Evolutionary conservation across 1,140 invertebrate genomes (phyloP).

Genomic region (Catajapyx aquilonaris): DNA sequence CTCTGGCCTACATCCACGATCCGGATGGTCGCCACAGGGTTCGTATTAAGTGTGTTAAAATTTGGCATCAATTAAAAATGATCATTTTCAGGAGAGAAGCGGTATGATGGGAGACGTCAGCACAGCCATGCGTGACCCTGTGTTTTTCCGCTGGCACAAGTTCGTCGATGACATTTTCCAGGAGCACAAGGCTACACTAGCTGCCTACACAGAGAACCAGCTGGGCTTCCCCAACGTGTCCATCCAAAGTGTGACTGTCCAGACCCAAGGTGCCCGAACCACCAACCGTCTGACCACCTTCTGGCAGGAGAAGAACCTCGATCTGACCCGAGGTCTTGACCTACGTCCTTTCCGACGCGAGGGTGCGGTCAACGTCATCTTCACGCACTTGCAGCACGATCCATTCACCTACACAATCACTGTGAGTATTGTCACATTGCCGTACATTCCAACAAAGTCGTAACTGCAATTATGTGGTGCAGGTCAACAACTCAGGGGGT

Average conservation of each 20-base stretch:
- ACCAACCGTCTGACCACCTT: too few species aligned
- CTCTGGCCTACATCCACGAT: slow-evolving; percentile 45
- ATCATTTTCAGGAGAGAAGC: slow-evolving; percentile 11
- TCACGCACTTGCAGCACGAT: slow-evolving; percentile 52
- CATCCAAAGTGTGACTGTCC: too few species aligned
- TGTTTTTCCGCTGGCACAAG: slow-evolving; percentile 16
- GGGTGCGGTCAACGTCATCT: slow-evolving; percentile 39
- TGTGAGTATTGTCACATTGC: too few species aligned
- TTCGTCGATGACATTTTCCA: too few species aligned
- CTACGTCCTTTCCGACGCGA: slow-evolving; percentile 32
- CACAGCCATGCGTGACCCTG: slow-evolving; percentile 15
- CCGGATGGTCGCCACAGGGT: slow-evolving; percentile 27
- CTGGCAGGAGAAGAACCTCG: slow-evolving; percentile 51
- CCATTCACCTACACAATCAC: slow-evolving; percentile 34
- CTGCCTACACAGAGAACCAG: too few species aligned
- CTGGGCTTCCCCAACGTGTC: too few species aligned
- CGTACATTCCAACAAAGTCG: too few species aligned
- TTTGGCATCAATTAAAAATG: too few species aligned
- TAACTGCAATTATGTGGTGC: too few species aligned
- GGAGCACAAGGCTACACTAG: too few species aligned
- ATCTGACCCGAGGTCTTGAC: slow-evolving; percentile 50
- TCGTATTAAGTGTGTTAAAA: too few species aligned
- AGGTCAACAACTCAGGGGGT: slow-evolving; percentile 38
- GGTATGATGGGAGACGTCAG: slow-evolving; percentile 14
- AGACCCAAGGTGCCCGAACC: too few species aligned